Base-by-base conservation (phyloP, 2,888 invertebrate genomes). In the Apamea monoglypha region DNA sequence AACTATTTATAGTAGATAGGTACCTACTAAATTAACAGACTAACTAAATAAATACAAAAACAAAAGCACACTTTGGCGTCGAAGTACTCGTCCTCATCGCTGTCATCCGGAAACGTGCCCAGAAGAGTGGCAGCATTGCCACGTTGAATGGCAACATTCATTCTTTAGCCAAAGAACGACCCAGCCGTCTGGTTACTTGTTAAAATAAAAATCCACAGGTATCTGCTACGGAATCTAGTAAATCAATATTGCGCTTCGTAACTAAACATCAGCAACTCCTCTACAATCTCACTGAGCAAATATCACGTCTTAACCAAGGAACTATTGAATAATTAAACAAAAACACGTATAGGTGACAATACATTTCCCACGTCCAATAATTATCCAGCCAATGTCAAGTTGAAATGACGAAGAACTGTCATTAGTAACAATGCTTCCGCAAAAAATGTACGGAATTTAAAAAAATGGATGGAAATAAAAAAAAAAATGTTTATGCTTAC, bases 331-430 rank as follows among this genome's bases (percentile, higher is more conserved):
- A 67, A 76, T 73, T 25, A 72, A 76, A 81, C 63, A 81, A 72
- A 85, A 78, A 72, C 82, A 83, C 73, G 71, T 76, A 74, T 53
- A 50, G 72, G 80, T 70, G 72, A 84, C 82, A 83, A 88, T 78
- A 73, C 69, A 61, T 59, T 88, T 88, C 90, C 88, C 88, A 88
- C 88, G 90, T 80, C 75, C 69, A 56, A 61, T 71, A 79, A 80
- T 85, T 81, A 86, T 75, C 36, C 47, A 68, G 59, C 81, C 88
- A 88, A 88, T 89, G 88, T 88, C 89, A 88, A 87, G 87, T 79
- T 87, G 72, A 83, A 80, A 74, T 76, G 66, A 76, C 80, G 66
- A 76, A 74, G 70, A 64, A 68, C 69, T 71, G 36, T 74, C 73
- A 69, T 85, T 84, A 77, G 32, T 71, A 1, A 72, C 73, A 74